phyloP scores from a whole-genome alignment of 2,797 vertebrate species.

The Tokudaia muenninki region DNA sequence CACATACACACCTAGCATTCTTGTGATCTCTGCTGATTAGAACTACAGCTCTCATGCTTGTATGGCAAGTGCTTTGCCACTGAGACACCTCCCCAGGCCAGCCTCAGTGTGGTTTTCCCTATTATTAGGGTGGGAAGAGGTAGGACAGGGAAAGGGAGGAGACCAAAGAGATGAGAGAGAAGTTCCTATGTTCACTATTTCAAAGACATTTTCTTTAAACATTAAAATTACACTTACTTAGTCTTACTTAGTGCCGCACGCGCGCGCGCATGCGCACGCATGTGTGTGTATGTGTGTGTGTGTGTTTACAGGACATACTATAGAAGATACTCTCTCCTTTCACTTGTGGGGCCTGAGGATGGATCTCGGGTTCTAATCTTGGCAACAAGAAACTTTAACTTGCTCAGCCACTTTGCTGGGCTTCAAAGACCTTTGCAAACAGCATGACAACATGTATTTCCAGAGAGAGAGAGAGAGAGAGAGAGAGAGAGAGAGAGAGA shows the following conservation, averaged over 20 bases:
- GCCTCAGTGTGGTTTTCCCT: neutral
- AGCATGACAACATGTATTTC: neutral
- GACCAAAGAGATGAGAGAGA: neutral
- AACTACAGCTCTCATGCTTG: neutral
- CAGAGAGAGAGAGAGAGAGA: neutral
- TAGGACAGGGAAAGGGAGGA: neutral
- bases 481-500: neutral
- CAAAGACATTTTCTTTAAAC: neutral
- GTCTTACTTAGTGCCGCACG: neutral
- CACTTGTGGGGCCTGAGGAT: neutral
- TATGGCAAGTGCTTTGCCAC: neutral
- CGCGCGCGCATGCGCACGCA: no score
- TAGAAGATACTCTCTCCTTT: neutral
- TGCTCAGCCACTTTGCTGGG: neutral
- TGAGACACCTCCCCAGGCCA: no score
- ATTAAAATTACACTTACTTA: neutral
- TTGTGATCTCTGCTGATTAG: neutral
- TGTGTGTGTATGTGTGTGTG: neutral
- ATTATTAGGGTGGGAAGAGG: neutral
- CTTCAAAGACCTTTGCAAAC: constrained; percentile 3
- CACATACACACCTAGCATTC: neutral
- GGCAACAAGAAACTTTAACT: neutral
- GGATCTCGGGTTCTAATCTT: neutral
- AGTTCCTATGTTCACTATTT: neutral
- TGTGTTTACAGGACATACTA: neutral